Evolutionary conservation across 2,888 invertebrate genomes (phyloP), one percentile per base, ranked within the genome.

Genomic region (Lypha dubia): DNA sequence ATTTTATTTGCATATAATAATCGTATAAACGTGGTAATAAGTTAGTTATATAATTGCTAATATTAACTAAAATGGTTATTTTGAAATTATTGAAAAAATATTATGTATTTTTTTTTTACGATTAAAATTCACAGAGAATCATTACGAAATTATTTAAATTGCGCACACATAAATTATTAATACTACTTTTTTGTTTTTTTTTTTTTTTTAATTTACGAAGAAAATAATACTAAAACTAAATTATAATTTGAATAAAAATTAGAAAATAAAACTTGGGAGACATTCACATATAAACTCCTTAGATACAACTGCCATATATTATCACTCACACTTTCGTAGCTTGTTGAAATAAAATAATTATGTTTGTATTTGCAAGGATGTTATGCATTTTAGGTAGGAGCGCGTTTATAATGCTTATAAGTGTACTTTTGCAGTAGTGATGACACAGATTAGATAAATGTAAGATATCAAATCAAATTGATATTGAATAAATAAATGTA

Each of bases 211-310:
- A 11, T 41, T 41, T 28, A 44, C 13, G n/a, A 17, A 17, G 56
- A 62, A n/a, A n/a, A n/a, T n/a, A n/a, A n/a, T n/a, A 28, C 13
- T 68, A 46, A 70, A 70, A 53, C 17, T 68, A 68, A 67, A 8
- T 49, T 38, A 28, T 58, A 76, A 53, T 22, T 65, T 75, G 65
- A 13, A 44, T 65, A 65, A 67, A 38, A 38, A 51, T 63, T 22
- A 51, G n/a, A 22, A 56, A 44, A 53, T 6, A 75, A 75, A 74
- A 46, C 9, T 49, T 76, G 62, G 73, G 24, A 60, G 60, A 74
- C 68, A 84, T 81, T 84, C 77, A 84, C 84, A 76, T 76, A 51
- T 75, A 53, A 60, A 77, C 58, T 77, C 77, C 81, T 71, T 63
- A 41, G 41, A 76, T 75, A 38, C 49, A 81, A 74, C 56, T 77